Conservation (phyloP, 2,888 invertebrate genomes). For the Lepidochrysops patricia region DNA sequence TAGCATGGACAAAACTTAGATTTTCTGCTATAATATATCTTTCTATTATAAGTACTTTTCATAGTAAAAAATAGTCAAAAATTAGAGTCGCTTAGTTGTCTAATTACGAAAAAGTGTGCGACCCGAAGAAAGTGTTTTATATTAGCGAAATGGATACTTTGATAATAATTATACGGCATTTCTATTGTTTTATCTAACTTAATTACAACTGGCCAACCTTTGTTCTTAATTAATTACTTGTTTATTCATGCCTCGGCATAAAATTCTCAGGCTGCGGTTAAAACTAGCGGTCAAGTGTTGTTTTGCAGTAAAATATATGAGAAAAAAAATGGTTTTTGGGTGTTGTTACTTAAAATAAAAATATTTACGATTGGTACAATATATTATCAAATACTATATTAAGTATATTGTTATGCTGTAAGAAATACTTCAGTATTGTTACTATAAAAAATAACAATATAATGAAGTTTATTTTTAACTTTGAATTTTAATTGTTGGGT, state of each 20-base stretch:
- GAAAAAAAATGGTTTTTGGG: neutral
- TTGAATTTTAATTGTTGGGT: neutral
- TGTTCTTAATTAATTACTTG: slow-evolving; percentile 57
- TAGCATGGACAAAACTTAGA: neutral
- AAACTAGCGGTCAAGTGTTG: slow-evolving; percentile 43
- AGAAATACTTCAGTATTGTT: no score
- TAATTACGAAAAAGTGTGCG: neutral
- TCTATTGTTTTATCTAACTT: slow-evolving; percentile 45
- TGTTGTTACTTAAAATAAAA: neutral
- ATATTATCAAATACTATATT: neutral
- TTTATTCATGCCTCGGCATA: slow-evolving; percentile 45
- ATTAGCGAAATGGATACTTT: slow-evolving; percentile 7
- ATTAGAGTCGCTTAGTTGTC: neutral
- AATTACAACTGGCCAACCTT: slow-evolving; percentile 62
- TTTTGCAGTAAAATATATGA: neutral
- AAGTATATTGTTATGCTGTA: no score
- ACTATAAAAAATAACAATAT: no score
- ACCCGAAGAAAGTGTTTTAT: slow-evolving; percentile 1
- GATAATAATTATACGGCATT: slow-evolving; percentile 10
- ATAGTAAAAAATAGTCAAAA: neutral
- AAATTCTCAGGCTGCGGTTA: slow-evolving; percentile 62
- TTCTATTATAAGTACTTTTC: neutral
- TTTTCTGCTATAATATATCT: neutral
- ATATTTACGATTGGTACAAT: neutral
- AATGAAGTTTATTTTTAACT: no score